A percentile compares a stretch with the other conserved stretches of the same genome.
Conservation (phyloP, 2,888 invertebrate species). For the Ectemnius cavifrons region DNA sequence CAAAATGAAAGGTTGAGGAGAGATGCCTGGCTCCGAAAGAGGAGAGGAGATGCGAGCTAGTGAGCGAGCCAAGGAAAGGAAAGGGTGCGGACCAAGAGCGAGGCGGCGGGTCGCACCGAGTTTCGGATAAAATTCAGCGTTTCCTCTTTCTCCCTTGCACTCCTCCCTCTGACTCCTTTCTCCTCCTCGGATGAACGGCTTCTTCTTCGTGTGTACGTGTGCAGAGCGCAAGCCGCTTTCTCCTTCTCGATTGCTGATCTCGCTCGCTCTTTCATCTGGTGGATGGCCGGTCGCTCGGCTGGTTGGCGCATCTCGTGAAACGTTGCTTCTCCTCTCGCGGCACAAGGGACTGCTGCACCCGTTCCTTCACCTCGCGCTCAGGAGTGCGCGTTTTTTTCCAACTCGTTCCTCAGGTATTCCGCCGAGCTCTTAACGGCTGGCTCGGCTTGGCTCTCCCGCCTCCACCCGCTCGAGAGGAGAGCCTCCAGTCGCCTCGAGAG, state of each 20-base stretch:
- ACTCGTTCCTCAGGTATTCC: slow-evolving; percentile 73
- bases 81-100: slow-evolving; percentile 8
- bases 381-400: slow-evolving; percentile 66
- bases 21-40: slow-evolving; percentile 25
- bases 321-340: slow-evolving; percentile 42
- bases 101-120: slow-evolving; percentile 51
- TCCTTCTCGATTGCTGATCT: slow-evolving; percentile 28
- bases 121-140: slow-evolving; percentile 64
- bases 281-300: slow-evolving; percentile 30
- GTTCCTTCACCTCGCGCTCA: slow-evolving; percentile 71
- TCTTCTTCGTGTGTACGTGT: slow-evolving; percentile 4
- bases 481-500: slow-evolving; percentile 35
- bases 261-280: slow-evolving; percentile 31
- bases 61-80: slow-evolving; percentile 5
- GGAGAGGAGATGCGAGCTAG: slow-evolving; percentile 11
- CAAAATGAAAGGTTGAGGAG: slow-evolving; percentile 45
- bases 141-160: slow-evolving; percentile 11
- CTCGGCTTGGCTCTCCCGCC: slow-evolving; percentile 30
- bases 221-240: slow-evolving; percentile 5
- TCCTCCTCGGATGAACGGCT: slow-evolving; percentile 15
- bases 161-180: slow-evolving; percentile 32
- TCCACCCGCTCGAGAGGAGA: slow-evolving; percentile 24
- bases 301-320: slow-evolving; percentile 29
- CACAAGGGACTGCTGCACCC: slow-evolving; percentile 66
- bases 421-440: slow-evolving; percentile 66